Base-by-base conservation (phyloP, 1,140 invertebrate species). In the Araneus ventricosus region DNA sequence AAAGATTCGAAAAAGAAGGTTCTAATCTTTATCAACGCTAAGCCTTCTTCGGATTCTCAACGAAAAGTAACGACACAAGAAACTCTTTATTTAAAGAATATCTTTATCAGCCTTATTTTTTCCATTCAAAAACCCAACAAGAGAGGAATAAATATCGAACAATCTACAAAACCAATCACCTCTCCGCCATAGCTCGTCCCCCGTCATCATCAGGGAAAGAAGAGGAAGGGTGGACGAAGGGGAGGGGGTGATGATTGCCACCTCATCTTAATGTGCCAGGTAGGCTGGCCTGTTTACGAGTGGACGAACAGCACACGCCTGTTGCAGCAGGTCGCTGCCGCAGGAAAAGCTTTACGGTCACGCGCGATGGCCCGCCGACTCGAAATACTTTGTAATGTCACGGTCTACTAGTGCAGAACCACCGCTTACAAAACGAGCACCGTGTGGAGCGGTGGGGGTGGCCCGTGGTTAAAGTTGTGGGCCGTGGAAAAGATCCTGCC, bases 341-440 rank as follows among this genome's bases (percentile, higher is more conserved):
- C 79, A 63, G 59, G 59, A 52, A 52, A 52, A 52, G 45, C 45
- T 52, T 52, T 52, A n/a, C 7, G 52, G 70, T 52, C 63, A 89
- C 45, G 88, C 67, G n/a, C 30, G 39, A 39, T 57, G 30, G 37
- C 17, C n/a, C 39, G 37, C 87, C 39, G 45, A 52, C 22, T 41
- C 27, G 84, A 20, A 61, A 52, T 57, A 89, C 88, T 89, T 89
- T 89, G 88, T 89, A 89, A 89, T 89, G 88, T 79, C 67, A 89
- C 88, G 88, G 67, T 79, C 39, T 41, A 41, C 5, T 59, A 70
- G 70, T 57, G 67, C 70, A 41, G 88, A 89, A 89, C 88, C 67
- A 20, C 67, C 27, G 45, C 30, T 86, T 86, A 89, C 88, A 89
- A 89, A 89, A 89, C 67, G 63, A 39, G 24, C 67, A 8, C 45